Evolutionary conservation across 2,888 invertebrate genomes (phyloP).

Genomic region (Lacanobia oleracea): DNA sequence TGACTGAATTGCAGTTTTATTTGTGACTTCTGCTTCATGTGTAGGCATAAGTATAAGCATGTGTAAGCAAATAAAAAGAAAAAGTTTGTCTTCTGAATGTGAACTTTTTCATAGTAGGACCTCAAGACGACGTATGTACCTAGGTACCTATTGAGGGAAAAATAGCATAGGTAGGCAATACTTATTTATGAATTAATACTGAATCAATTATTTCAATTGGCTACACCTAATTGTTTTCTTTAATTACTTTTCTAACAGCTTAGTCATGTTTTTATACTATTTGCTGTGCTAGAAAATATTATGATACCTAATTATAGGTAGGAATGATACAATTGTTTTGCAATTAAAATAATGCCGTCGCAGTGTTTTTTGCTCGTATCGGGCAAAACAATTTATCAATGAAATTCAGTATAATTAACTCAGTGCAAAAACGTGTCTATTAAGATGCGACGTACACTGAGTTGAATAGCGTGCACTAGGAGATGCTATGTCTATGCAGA

Average conservation of each 20-base stretch:
- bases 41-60: no score
- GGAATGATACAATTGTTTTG: slow-evolving; percentile 19
- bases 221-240: background rate
- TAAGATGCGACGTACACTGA: background rate
- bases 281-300: background rate
- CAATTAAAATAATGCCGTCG: slow-evolving; percentile 20
- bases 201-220: background rate
- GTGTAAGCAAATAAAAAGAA: no score
- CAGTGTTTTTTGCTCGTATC: slow-evolving; percentile 8
- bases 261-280: slow-evolving; percentile 24
- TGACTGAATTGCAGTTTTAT: no score
- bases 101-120: no score
- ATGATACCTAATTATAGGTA: background rate
- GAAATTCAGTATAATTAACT: slow-evolving; percentile 4
- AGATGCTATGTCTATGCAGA: no score
- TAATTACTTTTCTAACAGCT: slow-evolving; percentile 6
- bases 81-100: no score
- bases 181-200: background rate
- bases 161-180: no score
- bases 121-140: no score
- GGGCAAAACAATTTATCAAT: slow-evolving; percentile 8
- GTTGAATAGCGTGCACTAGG: no score
- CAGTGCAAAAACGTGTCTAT: background rate
- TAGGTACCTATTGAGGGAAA: no score
- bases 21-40: no score